Evolutionary conservation across 2,113 vertebrate species (phyloP).

Genomic region (Colius striatus): DNA sequence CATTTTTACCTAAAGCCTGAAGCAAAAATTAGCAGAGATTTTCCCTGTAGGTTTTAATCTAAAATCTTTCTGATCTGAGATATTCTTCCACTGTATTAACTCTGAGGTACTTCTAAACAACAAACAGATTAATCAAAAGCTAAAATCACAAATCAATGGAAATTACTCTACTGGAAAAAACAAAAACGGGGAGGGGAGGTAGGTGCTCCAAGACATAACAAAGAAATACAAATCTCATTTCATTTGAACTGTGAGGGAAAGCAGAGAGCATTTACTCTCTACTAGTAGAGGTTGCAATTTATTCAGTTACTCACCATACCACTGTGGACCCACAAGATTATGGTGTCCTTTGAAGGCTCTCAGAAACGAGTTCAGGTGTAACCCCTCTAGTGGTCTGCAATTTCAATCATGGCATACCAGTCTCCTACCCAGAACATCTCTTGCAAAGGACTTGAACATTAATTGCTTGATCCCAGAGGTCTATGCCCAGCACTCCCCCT

Average conservation of each 20-base stretch:
- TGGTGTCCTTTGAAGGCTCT: not conserved
- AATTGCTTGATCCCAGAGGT: not conserved
- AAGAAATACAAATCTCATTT: not conserved
- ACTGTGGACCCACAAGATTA: not conserved
- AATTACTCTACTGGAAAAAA: not conserved
- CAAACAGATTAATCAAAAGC: not conserved
- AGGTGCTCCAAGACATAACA: not conserved
- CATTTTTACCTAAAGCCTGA: constrained; percentile 12
- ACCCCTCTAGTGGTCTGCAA: too few species aligned
- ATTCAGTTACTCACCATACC: not conserved
- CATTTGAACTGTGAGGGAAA: not conserved
- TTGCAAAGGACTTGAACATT: not conserved
- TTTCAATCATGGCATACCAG: not conserved
- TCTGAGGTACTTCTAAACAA: not conserved
- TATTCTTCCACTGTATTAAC: not conserved
- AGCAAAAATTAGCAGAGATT: not conserved
- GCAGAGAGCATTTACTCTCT: not conserved
- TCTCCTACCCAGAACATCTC: not conserved
- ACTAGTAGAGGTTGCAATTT: not conserved
- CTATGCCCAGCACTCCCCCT: not conserved
- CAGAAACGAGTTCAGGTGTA: not conserved
- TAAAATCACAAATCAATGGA: not conserved
- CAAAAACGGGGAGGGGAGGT: not conserved
- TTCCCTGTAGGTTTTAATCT: not conserved
- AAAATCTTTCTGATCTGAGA: not conserved